Percentiles rank a stretch among this genome's conserved stretches.
phyloP scores from a whole-genome alignment of 1,140 invertebrate genomes.

The Eumeta japonica region DNA sequence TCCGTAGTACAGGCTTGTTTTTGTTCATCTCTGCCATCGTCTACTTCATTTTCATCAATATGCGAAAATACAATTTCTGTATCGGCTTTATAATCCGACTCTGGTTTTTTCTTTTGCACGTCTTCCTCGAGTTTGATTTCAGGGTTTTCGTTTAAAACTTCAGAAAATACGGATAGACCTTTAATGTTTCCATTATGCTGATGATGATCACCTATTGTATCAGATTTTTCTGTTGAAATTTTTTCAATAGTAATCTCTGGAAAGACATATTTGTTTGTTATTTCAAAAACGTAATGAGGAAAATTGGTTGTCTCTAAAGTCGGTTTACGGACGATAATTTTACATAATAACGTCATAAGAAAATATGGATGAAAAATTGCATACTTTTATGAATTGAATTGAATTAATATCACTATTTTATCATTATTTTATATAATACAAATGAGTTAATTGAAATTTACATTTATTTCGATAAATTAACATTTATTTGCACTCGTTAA shows the following conservation, averaged over 20 bases:
- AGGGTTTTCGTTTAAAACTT: conserved; percentile 1
- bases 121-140: conserved; percentile 9
- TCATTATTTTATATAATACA: no score
- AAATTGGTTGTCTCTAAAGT: no score
- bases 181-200: conserved; percentile 50
- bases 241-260: not conserved
- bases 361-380: no score
- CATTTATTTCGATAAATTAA: no score
- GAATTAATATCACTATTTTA: no score
- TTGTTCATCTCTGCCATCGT: conserved; percentile 11
- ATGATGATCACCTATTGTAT: conserved; percentile 27
- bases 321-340: no score
- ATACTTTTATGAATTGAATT: no score
- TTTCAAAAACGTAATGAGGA: no score
- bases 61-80: conserved; percentile 12
- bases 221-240: not conserved
- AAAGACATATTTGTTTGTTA: not conserved
- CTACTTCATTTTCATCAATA: conserved; percentile 28
- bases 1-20: conserved; percentile 9
- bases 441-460: no score
- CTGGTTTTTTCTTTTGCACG: conserved; percentile 19
- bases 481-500: no score
- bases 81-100: not conserved
- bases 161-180: conserved; percentile 10
- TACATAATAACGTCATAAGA: no score